These are phyloP conservation scores for Drosophila azteca DNA, from an alignment of 1,140 invertebrate species.

Conservation along the genomic window DNA sequence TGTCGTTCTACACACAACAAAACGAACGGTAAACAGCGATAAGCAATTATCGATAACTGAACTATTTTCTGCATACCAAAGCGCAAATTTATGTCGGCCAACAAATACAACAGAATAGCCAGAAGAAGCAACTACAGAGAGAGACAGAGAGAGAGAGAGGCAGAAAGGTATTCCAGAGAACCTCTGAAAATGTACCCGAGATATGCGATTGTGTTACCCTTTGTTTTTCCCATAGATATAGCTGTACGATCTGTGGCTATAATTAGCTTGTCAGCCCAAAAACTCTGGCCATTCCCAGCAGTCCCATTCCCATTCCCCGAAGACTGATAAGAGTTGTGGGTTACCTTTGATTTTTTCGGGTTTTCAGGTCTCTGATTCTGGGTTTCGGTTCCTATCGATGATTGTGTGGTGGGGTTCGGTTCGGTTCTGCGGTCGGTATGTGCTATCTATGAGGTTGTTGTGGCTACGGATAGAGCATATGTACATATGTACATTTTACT, in stretches of 20 bases:
- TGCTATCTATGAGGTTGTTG: slow-evolving; percentile 50
- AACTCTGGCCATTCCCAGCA: slow-evolving; percentile 5
- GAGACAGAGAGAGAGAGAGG: slow-evolving; percentile 9
- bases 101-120: slow-evolving; percentile 17
- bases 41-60: slow-evolving; percentile 62
- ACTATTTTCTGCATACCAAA: slow-evolving; percentile 66
- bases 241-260: slow-evolving; percentile 50
- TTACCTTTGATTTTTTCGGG: slow-evolving; percentile 68
- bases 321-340: slow-evolving; percentile 60
- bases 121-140: background rate
- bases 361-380: slow-evolving; percentile 56
- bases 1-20: slow-evolving; percentile 16
- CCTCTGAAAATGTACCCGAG: no score
- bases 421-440: slow-evolving; percentile 7
- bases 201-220: background rate
- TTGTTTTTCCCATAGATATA: slow-evolving; percentile 29
- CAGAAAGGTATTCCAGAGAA: background rate
- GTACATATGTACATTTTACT: slow-evolving; percentile 64
- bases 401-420: slow-evolving; percentile 26
- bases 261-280: slow-evolving; percentile 55
- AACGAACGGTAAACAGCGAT: slow-evolving; percentile 45
- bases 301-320: background rate
- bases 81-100: slow-evolving; percentile 37
- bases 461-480: slow-evolving; percentile 30
- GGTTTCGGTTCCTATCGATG: slow-evolving; percentile 43